Base-by-base conservation (phyloP, 1,140 invertebrate genomes). In the Dendrolimus kikuchii region DNA sequence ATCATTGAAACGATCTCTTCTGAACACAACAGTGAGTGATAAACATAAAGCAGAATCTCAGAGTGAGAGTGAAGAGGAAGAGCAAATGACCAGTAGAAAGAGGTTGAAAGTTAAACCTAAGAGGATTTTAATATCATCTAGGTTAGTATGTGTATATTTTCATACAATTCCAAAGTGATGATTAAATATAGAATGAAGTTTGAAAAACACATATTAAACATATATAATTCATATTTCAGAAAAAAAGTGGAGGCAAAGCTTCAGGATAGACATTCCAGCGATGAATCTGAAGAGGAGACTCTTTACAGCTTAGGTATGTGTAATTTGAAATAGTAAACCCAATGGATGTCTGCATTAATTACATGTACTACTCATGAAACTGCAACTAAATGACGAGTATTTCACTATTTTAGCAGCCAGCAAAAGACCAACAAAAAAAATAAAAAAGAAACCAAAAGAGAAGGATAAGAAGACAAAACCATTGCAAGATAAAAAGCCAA, bases 181-280 rank as follows among this genome's bases (percentile, higher is more conserved):
- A 23, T 23, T 23, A 23, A 23, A 23, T 23, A 23, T 23, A 23
- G 3, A 2, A 23, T n/a, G n/a, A n/a, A n/a, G n/a, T 23, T 23
- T 23, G 23, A 23, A 23, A 23, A 23, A 23, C 23, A 23, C 23
- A 23, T 23, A 23, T 23, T 23, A 23, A 23, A 23, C 23, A 23
- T 23, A 38, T 38, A 38, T 45, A 38, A 9, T 45, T 51, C 53
- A 51, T 61, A 37, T 83, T 75, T 56, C 81, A 81, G 86, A 69
- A 79, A 86, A 87, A 71, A 83, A 64, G 71, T 87, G 46, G 68
- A 88, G 83, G 72, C 92, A 60, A 88, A 89, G 69, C 78, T 90
- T 75, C 59, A 88, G 54, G 83, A 86, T 41, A 85, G 88, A 56
- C 86, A 89, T 57, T 89, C 88, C 23, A 91, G 88, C 63, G 88